Evolutionary conservation across 2,797 vertebrate genomes (phyloP), one percentile per base, ranked within the genome.

Genomic region (Tauraco hartlaubi): DNA sequence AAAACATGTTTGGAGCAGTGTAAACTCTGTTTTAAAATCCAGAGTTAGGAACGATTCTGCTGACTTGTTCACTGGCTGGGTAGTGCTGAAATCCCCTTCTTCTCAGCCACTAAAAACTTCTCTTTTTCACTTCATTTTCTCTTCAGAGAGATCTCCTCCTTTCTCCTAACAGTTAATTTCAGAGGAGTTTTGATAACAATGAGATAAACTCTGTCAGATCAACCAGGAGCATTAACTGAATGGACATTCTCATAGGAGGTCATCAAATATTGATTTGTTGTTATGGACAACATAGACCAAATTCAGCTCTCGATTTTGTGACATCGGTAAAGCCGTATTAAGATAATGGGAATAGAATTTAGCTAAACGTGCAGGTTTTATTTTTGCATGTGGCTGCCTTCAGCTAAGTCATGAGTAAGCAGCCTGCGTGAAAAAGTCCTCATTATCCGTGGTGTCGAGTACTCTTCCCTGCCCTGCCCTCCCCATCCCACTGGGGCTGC

Each of bases 181-280:
- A 87, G 69, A 63, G 43, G 31, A 85, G 46, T 61, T 85, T 91
- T 92, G 83, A 46, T 84, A 78, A 85, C n/a, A 82, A 55, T 29
- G 33, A 88, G 39, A 89, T 76, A 94, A 95, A 89, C 37, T 79
- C 48, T 55, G 37, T 75, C 37, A 83, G 54, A 85, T 82, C 76
- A 93, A 59, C 39, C 9, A 62, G 61, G 28, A 92, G 25, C 76
- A 63, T 92, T 91, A 90, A 87, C 33, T 44, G 69, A 93, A 85
- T 3, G 23, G 76, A 12, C 12, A 72, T 85, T 76, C 21, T 97
- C 54, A 71, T 63, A 56, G 78, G 59, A 93, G 73, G 76, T 61
- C 78, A 85, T 85, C 88, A 93, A 77, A 64, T 67, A 85, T 41
- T 1, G 8, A 73, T 96, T 94, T 85, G 43, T 63, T 63, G 51